Evolutionary conservation across 2,797 vertebrate genomes (phyloP).

Genomic region (Sebastes minor): DNA sequence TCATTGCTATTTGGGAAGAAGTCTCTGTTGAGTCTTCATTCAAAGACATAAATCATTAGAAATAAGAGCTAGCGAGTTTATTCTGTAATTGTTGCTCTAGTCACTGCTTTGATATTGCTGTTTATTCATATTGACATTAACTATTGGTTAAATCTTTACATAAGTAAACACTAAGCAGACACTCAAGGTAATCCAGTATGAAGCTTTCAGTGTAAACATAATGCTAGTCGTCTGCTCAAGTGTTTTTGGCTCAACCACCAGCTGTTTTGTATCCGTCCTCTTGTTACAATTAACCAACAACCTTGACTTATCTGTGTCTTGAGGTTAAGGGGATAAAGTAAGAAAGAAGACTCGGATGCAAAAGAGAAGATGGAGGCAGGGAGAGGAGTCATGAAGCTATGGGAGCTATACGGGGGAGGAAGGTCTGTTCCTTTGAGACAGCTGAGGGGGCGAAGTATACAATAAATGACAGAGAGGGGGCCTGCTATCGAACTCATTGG

Average conservation of each 20-base stretch:
- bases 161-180: not conserved
- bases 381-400: constrained; percentile 20
- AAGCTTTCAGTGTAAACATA: not conserved
- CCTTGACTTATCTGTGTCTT: not conserved
- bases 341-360: not conserved
- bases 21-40: not conserved
- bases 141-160: not conserved
- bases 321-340: not conserved
- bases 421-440: constrained; percentile 40
- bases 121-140: not conserved
- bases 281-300: not conserved
- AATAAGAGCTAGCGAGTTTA: not conserved
- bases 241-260: not conserved
- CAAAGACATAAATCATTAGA: not conserved
- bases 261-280: not conserved
- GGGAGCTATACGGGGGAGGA: constrained; percentile 29
- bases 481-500: not conserved
- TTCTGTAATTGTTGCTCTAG: not conserved
- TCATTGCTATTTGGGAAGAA: constrained; percentile 1
- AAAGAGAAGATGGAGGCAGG: not conserved
- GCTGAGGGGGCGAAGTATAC: constrained; percentile 43
- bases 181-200: not conserved
- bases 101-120: not conserved
- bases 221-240: not conserved
- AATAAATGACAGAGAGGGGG: constrained; percentile 19